Base-by-base conservation (phyloP, 2,797 vertebrate species). In the Typhlichthys eigenmanni region DNA sequence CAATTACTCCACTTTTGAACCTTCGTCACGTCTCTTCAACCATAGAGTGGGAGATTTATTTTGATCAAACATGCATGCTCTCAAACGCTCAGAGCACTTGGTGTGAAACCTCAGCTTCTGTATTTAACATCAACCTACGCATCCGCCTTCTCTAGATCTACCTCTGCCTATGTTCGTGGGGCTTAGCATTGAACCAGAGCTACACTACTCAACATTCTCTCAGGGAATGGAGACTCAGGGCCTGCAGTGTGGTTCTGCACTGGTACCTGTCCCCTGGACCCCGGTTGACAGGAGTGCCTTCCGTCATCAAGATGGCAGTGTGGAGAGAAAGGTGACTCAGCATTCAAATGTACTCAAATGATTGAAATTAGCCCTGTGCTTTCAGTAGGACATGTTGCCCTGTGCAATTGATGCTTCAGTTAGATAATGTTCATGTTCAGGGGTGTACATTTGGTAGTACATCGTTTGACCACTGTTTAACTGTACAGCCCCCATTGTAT, bases 151-250 rank as follows among this genome's bases (percentile, higher is more conserved):
- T 84, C 43, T 78, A 98, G 96, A 95, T 84, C 87, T 98, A 83
- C 95, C 96, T 78, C 93, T 96, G 61, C 95, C 96, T 55, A 91
- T 91, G 59, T 97, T 98, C 86, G 75, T 89, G 65, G 93, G 93
- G 8, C 84, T 96, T 82, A 94, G 94, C 85, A 94, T 77, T 64
- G 95, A 96, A 60, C 75, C 81, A 54, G 95, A 96, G 78, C 71
- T 87, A 64, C 86, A 91, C 68, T 93, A 93, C 48, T 72, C 90
- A 19, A 82, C 89, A 69, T 62, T 76, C 63, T 72, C 91, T 8
- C 62, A 77, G 1, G 53, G 62, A 50, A 8, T 45, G 34, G 94
- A 96, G 9, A 76, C 77, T 55, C 93, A 88, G 60, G 91, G 87
- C 60, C 66, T 82, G 60, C 94, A 86, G 71, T 79, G 82, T 83